phyloP scores from a whole-genome alignment of 2,888 invertebrate species.

The Limnephilus rhombicus region DNA sequence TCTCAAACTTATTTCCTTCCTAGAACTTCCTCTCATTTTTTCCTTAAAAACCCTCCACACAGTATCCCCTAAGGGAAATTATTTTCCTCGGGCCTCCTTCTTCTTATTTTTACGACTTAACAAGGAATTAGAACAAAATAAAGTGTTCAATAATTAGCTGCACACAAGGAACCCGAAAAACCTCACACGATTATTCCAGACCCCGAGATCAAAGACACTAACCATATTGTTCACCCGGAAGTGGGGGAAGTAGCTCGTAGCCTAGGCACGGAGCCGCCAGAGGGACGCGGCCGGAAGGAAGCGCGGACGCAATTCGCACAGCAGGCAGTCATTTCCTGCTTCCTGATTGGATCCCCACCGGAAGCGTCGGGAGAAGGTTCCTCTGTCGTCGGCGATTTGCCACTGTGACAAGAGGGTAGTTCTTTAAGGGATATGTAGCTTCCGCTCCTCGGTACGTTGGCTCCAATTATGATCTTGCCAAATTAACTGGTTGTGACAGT shows the following conservation, averaged over 20 bases:
- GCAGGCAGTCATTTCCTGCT: conserved; percentile 66
- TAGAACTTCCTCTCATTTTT: too few species aligned
- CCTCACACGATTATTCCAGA: not conserved
- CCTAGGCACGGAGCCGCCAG: conserved; percentile 8
- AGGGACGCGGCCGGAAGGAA: conserved; percentile 61
- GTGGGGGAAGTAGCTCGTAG: conserved; percentile 22
- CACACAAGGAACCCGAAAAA: not conserved
- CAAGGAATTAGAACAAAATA: not conserved
- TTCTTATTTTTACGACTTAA: not conserved
- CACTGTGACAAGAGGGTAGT: conserved; percentile 16
- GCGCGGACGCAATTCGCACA: conserved; percentile 64
- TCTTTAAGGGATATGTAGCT: conserved; percentile 18
- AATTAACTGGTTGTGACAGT: conserved; percentile 32
- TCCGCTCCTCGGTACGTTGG: conserved; percentile 28
- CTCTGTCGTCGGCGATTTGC: conserved; percentile 37
- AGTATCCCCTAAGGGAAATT: too few species aligned
- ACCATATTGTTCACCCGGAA: conserved; percentile 4
- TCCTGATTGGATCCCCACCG: conserved; percentile 66
- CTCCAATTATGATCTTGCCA: conserved; percentile 23
- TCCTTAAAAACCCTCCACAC: too few species aligned
- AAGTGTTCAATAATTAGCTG: not conserved
- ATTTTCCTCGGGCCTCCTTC: too few species aligned
- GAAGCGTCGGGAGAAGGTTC: conserved; percentile 60
- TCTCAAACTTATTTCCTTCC: too few species aligned
- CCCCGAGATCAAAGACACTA: conserved; percentile 13